A percentile compares a stretch with the other conserved stretches of the same genome.
Evolutionary conservation across 1,140 invertebrate species (phyloP).

Genomic region (Drosophila arizonae): DNA sequence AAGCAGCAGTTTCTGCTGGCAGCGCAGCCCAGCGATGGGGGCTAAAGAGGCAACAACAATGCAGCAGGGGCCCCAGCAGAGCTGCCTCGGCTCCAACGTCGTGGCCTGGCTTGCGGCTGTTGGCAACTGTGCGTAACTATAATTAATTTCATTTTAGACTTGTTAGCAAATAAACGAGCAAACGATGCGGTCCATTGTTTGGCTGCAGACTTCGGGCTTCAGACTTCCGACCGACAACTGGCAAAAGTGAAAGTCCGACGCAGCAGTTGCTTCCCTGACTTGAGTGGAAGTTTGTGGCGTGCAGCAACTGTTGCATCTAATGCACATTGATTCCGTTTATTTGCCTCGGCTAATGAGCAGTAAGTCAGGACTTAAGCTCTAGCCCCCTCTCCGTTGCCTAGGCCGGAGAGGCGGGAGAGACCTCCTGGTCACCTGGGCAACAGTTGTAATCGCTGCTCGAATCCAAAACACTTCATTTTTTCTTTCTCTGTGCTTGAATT

Average conservation of each 20-base stretch:
- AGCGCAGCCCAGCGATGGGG: background rate
- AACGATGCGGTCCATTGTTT: conserved; percentile 70
- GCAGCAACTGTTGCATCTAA: background rate
- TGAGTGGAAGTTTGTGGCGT: background rate
- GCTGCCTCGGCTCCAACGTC: background rate
- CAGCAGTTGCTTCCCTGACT: background rate
- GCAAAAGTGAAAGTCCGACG: conserved; percentile 19
- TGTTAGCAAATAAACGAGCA: conserved; percentile 81
- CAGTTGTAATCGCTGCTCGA: background rate
- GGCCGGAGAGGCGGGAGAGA: background rate
- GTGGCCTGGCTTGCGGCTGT: conserved; percentile 25
- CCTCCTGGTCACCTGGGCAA: conserved; percentile 22
- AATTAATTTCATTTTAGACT: conserved; percentile 81
- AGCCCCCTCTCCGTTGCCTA: too few species aligned
- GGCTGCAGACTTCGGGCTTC: conserved; percentile 22
- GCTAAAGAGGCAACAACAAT: conserved; percentile 6
- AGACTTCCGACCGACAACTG: background rate
- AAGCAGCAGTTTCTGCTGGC: conserved; percentile 9
- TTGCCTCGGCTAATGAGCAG: conserved; percentile 1
- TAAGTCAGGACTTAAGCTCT: background rate
- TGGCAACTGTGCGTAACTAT: conserved; percentile 75
- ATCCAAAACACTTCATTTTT: background rate
- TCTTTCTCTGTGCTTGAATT: conserved; percentile 26
- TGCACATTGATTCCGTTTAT: background rate
- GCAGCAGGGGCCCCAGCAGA: background rate